Base-by-base conservation (phyloP, 2,113 vertebrate genomes). In the Antechinus stuartii region DNA sequence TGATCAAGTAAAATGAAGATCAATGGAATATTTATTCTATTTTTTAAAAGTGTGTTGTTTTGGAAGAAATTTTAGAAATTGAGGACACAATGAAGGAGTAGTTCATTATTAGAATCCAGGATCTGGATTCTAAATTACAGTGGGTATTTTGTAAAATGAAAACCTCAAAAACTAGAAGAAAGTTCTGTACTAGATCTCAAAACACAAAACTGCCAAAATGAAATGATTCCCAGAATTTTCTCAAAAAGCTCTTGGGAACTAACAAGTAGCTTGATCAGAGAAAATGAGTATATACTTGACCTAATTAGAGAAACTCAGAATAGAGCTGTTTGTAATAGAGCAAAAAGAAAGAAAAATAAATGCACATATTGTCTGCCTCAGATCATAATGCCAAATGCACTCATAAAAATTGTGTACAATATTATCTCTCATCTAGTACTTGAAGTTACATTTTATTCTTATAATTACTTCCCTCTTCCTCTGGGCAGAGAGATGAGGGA, bases 281-380 rank as follows among this genome's bases (percentile, higher is more conserved):
- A 95, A 97, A 98, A 98, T 95, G 97, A 53, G 92, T 95, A 90
- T 61, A 84, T 94, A 92, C 96, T 95, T 91, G 94, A 96, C 96
- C 54, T 68, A 96, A 93, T 94, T 90, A 95, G 92, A 93, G 93
- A 97, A 92, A 95, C 2, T 0, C 94, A 93, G 92, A 46, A 54
- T 94, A 97, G 93, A 93, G 95, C 93, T 95, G n/a, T 97, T 97
- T 96, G 96, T 0, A 0, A 93, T 93, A 96, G 97, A 96, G 94
- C 49, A 91, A 84, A 84, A 84, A 42, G n/a, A 42, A 42, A 84
- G n/a, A 42, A 84, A 84, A 84, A 84, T 42, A 84, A 84, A 84
- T 42, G n/a, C 16, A 84, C 68, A 42, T 84, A 42, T 16, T 42
- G 68, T 42, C 68, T 84, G 94, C 19, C 35, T 84, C 5, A 23